Base-by-base conservation (phyloP, 2,797 vertebrate species). In the Labeo calbasu region DNA sequence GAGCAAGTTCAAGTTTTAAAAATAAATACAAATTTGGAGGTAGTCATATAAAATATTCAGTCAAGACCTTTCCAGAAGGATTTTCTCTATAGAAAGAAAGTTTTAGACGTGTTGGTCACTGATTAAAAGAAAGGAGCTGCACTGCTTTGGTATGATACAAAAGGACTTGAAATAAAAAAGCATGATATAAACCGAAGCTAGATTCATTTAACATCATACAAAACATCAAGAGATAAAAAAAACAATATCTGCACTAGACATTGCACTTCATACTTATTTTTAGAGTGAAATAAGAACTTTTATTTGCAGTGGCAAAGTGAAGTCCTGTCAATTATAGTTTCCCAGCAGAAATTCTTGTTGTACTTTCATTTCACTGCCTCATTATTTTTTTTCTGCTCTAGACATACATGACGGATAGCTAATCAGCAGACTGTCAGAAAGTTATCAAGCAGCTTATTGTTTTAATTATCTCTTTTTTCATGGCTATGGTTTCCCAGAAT, bases 391-490 rank as follows among this genome's bases (percentile, higher is more conserved):
- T 51, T 69, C 59, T 57, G 5, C 70, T 81, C 51, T 15, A 71
- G 40, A 72, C 50, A 61, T 57, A 17, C 15, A 59, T 32, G 5
- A 36, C 14, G 17, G 65, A 65, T 23, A 84, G 69, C 71, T 78
- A 36, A 80, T 85, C 36, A 53, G 10, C 48, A 65, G 23, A 40
- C 57, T 68, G 69, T 85, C 72, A 21, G 46, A 75, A 65, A 79
- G 55, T 79, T 66, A 75, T 79, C 59, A 75, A 68, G 53, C 23
- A 57, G 68, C 21, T 86, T 46, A 85, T 81, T 72, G 65, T 68
- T 75, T 69, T 46, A 57, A 59, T 81, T 51, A 40, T 69, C 77
- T 77, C 36, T 79, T 73, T 72, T 79, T 85, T 73, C 61, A 80
- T 83, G 73, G 63, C 32, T 82, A 46, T 7, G 36, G 53, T 76